Evolutionary conservation across 2,888 invertebrate species (phyloP).

Genomic region (Aleiodes alternator): DNA sequence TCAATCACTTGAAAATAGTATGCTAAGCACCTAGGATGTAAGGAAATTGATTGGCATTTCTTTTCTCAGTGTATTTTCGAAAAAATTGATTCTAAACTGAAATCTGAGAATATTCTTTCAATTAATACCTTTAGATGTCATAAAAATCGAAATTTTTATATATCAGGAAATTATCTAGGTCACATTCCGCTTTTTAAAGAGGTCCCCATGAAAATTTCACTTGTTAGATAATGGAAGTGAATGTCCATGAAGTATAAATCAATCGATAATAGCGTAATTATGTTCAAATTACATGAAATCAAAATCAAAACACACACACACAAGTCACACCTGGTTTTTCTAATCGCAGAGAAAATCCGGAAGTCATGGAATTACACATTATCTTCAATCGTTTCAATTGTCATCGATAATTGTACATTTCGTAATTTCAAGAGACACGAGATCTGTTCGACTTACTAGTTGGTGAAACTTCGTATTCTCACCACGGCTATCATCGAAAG

Average conservation of each 20-base stretch:
- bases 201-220: no score
- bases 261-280: conserved; percentile 10
- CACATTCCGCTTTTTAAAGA: no score
- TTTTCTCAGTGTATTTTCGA: no score
- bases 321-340: conserved; percentile 42
- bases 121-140: no score
- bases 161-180: no score
- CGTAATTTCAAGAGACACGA: not conserved
- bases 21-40: no score
- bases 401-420: conserved; percentile 11
- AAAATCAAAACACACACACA: conserved; percentile 38
- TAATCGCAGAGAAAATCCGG: conserved; percentile 45
- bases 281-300: conserved; percentile 8
- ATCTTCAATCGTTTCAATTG: conserved; percentile 37
- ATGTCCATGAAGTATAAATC: conserved; percentile 17
- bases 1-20: no score
- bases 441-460: conserved; percentile 1
- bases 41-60: no score
- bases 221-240: not conserved
- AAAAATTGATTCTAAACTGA: no score
- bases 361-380: conserved; percentile 41
- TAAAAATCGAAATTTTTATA: no score
- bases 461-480: conserved; percentile 1
- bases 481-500: conserved; percentile 19
- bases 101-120: no score